Evolutionary conservation across 2,797 vertebrate genomes (phyloP).

Genomic region (Protosalanx chinensis): DNA sequence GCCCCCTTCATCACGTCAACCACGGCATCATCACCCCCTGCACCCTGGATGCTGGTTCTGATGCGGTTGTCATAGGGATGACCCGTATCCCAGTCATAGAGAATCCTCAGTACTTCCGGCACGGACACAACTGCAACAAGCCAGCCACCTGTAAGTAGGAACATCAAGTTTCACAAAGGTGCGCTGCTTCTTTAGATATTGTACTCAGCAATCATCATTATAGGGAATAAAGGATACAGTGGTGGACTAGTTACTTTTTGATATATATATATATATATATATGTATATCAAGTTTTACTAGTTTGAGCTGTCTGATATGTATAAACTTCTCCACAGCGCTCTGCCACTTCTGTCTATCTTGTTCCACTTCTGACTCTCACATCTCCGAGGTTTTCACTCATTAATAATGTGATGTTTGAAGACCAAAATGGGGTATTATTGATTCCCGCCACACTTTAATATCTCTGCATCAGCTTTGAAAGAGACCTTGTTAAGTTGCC

Average conservation of each 20-base stretch:
- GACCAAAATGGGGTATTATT: background rate
- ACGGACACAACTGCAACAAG: conserved; percentile 97
- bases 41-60: conserved; percentile 85
- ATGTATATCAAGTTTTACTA: too few relatives aligned
- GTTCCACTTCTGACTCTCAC: background rate
- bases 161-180: too few relatives aligned
- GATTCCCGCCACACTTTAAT: conserved; percentile 14
- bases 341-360: background rate
- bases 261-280: too few relatives aligned
- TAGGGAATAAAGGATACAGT: too few relatives aligned
- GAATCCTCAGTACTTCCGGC: conserved; percentile 96
- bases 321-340: background rate
- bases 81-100: conserved; percentile 97
- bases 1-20: conserved; percentile 97
- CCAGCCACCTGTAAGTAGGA: conserved; percentile 89
- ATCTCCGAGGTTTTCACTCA: conserved; percentile 1
- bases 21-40: conserved; percentile 94
- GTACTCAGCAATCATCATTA: too few relatives aligned
- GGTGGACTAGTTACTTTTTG: too few relatives aligned
- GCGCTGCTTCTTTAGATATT: too few relatives aligned
- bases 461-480: conserved; percentile 11
- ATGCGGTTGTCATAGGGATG: conserved; percentile 97
- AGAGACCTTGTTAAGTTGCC: background rate
- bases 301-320: too few relatives aligned
- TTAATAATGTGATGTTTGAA: conserved; percentile 6